Evolutionary conservation across 2,888 invertebrate genomes (phyloP), one percentile per base, ranked within the genome.

Genomic region (Elegia similella): DNA sequence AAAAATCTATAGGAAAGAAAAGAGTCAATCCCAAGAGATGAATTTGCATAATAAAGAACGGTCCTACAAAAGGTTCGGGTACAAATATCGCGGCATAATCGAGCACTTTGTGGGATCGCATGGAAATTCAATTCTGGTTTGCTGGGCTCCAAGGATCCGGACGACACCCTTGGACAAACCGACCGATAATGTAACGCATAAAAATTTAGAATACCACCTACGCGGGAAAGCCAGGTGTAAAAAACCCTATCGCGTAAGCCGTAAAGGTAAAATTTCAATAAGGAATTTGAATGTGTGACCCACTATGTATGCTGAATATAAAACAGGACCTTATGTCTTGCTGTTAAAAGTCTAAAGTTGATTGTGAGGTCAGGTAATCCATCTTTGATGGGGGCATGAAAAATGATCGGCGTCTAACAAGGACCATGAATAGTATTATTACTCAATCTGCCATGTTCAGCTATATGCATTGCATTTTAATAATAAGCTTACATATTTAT

Each of bases 21-120:
- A 73, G 74, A 76, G 69, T 68, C 70, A 67, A 77, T 77, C 78
- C 78, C 75, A 46, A 57, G 74, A 78, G 78, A 78, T 76, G 73
- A 78, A 82, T 84, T 81, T 82, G 68, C 80, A 81, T 84, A 79
- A 80, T 84, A 80, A 80, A 78, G 68, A 70, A 70, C 66, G 72
- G 73, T 72, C 74, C 76, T 65, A 62, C 69, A 65, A 73, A 76
- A 74, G 77, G 77, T 76, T 73, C 65, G 71, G 69, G 75, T 72
- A 81, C 79, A 83, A 82, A 82, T 82, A 79, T 80, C 76, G 75
- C 66, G 63, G 78, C 69, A 82, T 81, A 83, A 84, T 79, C 77
- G 75, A 75, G 70, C 72, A 75, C 67, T 80, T 76, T 78, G 70
- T 68, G 72, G 69, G 68, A 63, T 67, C 62, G 62, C 55, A 54